These are phyloP conservation scores for Homarus americanus DNA, from an alignment of 1,140 invertebrate genomes.

Conservation along the genomic window DNA sequence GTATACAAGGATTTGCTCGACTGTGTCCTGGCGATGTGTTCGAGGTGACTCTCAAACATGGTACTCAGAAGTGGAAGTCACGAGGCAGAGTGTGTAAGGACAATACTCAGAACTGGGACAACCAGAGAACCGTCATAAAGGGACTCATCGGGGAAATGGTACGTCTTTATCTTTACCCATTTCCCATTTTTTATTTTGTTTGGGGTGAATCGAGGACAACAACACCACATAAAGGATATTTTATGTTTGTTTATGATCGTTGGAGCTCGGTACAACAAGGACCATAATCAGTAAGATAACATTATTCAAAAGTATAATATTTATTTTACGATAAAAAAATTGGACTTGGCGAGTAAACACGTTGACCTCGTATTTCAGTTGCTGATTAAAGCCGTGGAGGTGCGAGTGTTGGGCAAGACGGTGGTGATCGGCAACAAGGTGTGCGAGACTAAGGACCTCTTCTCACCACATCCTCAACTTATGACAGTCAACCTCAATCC, in stretches of 20 bases:
- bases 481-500: slow-evolving; percentile 84
- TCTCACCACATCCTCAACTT: slow-evolving; percentile 82
- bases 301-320: too few relatives aligned
- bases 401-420: slow-evolving; percentile 77
- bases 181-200: too few relatives aligned
- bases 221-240: too few relatives aligned
- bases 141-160: slow-evolving; percentile 80
- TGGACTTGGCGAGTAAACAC: too few relatives aligned
- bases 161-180: too few relatives aligned
- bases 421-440: slow-evolving; percentile 81
- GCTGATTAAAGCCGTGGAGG: slow-evolving; percentile 81
- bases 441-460: slow-evolving; percentile 83
- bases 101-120: slow-evolving; percentile 82
- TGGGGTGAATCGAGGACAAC: too few relatives aligned
- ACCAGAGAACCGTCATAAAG: slow-evolving; percentile 79
- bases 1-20: slow-evolving; percentile 82
- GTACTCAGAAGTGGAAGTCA: slow-evolving; percentile 83
- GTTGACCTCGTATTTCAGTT: slow-evolving; percentile 75
- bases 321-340: too few relatives aligned
- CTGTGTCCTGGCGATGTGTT: slow-evolving; percentile 83
- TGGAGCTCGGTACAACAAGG: too few relatives aligned
- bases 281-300: too few relatives aligned
- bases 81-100: slow-evolving; percentile 81
- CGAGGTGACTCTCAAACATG: slow-evolving; percentile 83
- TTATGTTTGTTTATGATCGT: too few relatives aligned